Base-by-base conservation (phyloP, 2,797 vertebrate species). In the Furcifer pardalis region DNA sequence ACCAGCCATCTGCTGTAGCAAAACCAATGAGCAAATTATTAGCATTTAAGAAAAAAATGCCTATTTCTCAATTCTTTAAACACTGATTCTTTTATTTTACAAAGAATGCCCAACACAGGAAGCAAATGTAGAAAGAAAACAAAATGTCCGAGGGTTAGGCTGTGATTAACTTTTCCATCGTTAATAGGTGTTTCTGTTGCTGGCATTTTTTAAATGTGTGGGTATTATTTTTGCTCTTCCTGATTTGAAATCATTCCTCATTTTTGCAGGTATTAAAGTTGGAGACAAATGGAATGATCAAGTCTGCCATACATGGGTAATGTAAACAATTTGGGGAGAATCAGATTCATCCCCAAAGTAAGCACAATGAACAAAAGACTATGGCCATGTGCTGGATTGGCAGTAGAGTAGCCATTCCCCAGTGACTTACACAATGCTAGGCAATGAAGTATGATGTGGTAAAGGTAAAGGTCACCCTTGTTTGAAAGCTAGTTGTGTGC, bases 11-110 rank as follows among this genome's bases (percentile, higher is more conserved):
- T 85, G 83, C 83, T 88, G 73, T 81, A 66, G 40, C 62, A 56
- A 79, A 84, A 72, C 71, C 44, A 19, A 75, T 63, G 65, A 89
- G 75, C 23, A 88, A 89, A 93, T 91, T 90, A 89, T 92, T 92
- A 85, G 86, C 84, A 89, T 92, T 91, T 92, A 91, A 91, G 71
- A 79, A 85, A 93, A n/a, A 93, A 91, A 86, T 87, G 59, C 77
- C 82, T 86, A 75, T 27, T 88, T 91, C 12, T 49, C 35, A 49
- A 32, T 89, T 44, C 44, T 92, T 68, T 75, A 73, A 84, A 71
- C 52, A 84, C 76, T 86, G 69, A 71, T 17, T 89, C 90, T 86
- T 89, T 56, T 72, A 17, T 23, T 5, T 62, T 42, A 37, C 49
- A 76, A 60, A 40, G 10, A n/a, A 46, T 25, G 56, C 42, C 17